Percentiles rank a stretch among this genome's conserved stretches.
phyloP scores from a whole-genome alignment of 2,888 invertebrate species.

The Leucoma salicis region DNA sequence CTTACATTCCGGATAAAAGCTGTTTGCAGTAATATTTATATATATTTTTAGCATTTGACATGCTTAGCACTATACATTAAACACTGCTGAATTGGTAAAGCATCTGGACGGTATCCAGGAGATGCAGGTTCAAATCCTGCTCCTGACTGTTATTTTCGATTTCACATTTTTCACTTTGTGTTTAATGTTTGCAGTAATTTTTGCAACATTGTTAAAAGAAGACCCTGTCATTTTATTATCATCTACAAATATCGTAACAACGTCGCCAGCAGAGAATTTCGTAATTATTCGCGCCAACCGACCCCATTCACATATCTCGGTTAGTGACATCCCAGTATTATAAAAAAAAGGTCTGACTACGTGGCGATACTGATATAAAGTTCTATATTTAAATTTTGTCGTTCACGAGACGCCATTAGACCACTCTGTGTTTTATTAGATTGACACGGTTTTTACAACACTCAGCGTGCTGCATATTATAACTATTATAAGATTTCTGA shows the following conservation, averaged over 20 bases:
- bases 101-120: no score
- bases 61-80: no score
- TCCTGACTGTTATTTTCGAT: no score
- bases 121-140: no score
- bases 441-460: conserved; percentile 30
- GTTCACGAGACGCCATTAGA: conserved; percentile 51
- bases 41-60: no score
- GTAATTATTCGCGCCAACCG: conserved; percentile 51
- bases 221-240: conserved; percentile 7
- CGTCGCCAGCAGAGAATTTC: conserved; percentile 25
- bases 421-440: conserved; percentile 42
- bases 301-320: conserved; percentile 64
- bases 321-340: conserved; percentile 63
- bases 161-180: no score
- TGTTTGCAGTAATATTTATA: conserved; percentile 19
- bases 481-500: no score
- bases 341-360: conserved; percentile 56
- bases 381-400: conserved; percentile 73
- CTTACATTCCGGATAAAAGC: conserved; percentile 14
- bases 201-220: conserved; percentile 11
- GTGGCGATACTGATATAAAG: conserved; percentile 67
- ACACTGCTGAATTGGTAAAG: no score
- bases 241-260: conserved; percentile 16
- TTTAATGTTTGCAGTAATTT: no score
- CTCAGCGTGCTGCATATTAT: no score